Evolutionary conservation across 2,888 invertebrate genomes (phyloP), one percentile per base, ranked within the genome.

Genomic region (Cephonodes hylas): DNA sequence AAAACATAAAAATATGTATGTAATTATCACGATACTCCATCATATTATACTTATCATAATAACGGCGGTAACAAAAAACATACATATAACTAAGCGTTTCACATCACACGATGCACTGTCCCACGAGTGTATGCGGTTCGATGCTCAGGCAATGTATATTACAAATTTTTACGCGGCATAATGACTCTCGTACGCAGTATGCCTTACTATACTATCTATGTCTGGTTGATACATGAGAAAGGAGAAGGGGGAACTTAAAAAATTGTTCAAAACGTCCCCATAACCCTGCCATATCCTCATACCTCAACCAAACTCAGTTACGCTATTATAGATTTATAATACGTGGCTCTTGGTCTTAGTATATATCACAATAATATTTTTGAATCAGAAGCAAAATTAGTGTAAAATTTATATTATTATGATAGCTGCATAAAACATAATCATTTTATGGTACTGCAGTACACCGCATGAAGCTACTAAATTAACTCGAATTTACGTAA

Each of bases 61-160:
- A 62, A 46, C 31, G 42, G 38, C 59, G 23, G 8, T 46, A 45
- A 38, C 34, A 42, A 59, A n/a, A n/a, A n/a, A n/a, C n/a, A 42
- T 31, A 0, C n/a, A 46, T 22, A 58, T 58, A 46, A 25, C 48
- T 72, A 62, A 84, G 83, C 83, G 81, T 60, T 60, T 71, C 68
- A 75, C 74, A 59, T 76, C 80, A 82, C 83, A 85, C 76, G 76
- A 84, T 84, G 87, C 85, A 80, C 78, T 77, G 75, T 72, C 66
- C 42, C 63, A 74, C 67, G 66, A 71, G 72, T 79, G 69, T 75
- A 77, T 77, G 76, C 77, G 73, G 65, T 72, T 72, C 61, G 66
- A 81, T 83, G 80, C 78, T 72, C 81, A 84, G 81, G 81, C 85
- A 74, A 75, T 76, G 75, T 48, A 60, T 60, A 10, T 25, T 25